Percentiles rank a stretch among this genome's conserved stretches.
Conservation (phyloP, 2,888 invertebrate genomes). For the Bellardia pandia region DNA sequence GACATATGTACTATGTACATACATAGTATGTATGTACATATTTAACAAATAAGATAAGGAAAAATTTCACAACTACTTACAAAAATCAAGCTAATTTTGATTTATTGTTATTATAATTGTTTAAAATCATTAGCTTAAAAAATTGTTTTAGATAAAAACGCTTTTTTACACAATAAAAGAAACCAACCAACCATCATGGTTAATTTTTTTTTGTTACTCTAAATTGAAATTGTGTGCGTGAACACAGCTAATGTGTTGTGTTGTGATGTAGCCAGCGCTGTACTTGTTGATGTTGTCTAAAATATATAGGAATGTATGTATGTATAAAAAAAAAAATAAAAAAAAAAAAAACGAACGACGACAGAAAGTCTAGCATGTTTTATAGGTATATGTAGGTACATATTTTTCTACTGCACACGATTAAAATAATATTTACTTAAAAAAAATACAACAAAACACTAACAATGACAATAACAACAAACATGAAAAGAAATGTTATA, state of each 20-base stretch:
- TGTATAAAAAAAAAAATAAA: conserved; percentile 20
- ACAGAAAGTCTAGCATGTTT: conserved; percentile 71
- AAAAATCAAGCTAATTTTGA: no score
- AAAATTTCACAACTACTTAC: no score
- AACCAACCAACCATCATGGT: no score
- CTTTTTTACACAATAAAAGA: no score
- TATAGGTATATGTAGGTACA: not conserved
- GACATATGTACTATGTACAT: no score
- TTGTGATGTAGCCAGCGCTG: conserved; percentile 34
- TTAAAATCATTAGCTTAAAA: no score
- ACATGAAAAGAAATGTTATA: conserved; percentile 33
- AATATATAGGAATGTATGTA: conserved; percentile 14
- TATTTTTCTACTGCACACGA: conserved; percentile 59
- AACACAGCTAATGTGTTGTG: conserved; percentile 44
- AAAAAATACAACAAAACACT: conserved; percentile 7
- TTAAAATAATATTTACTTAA: conserved; percentile 64
- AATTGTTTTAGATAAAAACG: no score
- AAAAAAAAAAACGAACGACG: conserved; percentile 58
- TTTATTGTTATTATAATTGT: no score
- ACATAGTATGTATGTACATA: no score
- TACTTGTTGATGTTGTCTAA: conserved; percentile 58
- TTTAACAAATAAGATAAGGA: no score
- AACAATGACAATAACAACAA: conserved; percentile 39
- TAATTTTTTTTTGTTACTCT: not conserved
- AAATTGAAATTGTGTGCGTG: not conserved